These are phyloP conservation scores for Falco naumanni DNA, from an alignment of 2,797 vertebrate genomes.

Conservation along the genomic window DNA sequence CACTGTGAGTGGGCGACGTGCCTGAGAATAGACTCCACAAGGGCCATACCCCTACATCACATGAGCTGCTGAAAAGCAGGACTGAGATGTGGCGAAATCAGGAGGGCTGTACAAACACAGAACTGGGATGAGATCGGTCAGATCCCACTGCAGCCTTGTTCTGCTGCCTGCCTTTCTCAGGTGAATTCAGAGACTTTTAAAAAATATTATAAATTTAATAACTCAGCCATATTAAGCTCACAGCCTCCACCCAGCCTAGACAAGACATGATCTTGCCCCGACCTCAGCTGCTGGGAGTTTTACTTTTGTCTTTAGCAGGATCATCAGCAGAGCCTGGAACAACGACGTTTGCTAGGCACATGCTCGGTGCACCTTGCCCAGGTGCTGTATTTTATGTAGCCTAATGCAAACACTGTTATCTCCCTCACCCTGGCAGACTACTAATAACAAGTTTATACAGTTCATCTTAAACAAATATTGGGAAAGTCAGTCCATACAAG, in stretches of 20 bases:
- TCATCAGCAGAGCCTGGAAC: neutral
- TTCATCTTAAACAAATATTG: conserved; percentile 68
- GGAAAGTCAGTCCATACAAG: conserved; percentile 44
- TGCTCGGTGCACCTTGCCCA: neutral
- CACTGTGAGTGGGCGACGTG: accelerated
- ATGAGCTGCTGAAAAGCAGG: neutral
- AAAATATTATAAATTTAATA: neutral
- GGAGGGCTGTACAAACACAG: neutral
- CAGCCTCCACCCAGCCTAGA: neutral
- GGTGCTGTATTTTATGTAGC: neutral
- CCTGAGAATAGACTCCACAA: neutral
- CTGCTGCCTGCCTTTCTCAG: neutral
- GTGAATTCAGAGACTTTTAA: neutral
- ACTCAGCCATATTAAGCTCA: neutral
- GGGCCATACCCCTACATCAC: accelerated
- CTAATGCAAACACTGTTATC: conserved; percentile 44
- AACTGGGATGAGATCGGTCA: neutral
- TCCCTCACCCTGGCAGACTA: neutral
- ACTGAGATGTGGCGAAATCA: neutral
- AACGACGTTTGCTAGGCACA: neutral
- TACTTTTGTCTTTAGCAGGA: neutral
- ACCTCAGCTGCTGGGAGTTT: neutral
- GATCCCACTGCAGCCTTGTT: neutral
- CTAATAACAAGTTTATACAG: conserved; percentile 48
- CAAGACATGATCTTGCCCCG: neutral